Evolutionary conservation across 1,140 invertebrate species (phyloP).

Genomic region (Zaprionus davidi): DNA sequence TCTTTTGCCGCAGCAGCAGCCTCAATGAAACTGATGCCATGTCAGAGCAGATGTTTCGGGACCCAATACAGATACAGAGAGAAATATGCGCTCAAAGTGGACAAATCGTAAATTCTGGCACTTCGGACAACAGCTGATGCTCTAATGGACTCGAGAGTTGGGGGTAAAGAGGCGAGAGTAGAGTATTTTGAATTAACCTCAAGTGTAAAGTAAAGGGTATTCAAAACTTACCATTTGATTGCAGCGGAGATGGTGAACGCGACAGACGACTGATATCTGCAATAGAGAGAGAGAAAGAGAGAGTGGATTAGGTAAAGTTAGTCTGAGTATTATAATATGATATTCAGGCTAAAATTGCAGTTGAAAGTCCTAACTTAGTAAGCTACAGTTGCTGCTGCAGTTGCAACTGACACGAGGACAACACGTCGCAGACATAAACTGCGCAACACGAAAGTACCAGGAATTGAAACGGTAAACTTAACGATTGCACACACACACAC

Average conservation of each 20-base stretch:
- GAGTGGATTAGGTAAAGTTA: neutral
- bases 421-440: conserved; percentile 62
- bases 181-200: no score
- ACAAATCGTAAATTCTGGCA: conserved; percentile 79
- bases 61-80: conserved; percentile 5
- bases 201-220: neutral
- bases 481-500: conserved; percentile 28
- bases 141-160: conserved; percentile 14
- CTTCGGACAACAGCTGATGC: conserved; percentile 79
- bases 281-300: conserved; percentile 44
- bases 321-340: neutral
- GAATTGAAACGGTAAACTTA: conserved; percentile 37
- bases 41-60: conserved; percentile 70
- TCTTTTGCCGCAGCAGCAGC: neutral
- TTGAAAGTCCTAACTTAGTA: neutral
- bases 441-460: conserved; percentile 4
- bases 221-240: conserved; percentile 80
- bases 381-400: neutral
- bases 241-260: conserved; percentile 80
- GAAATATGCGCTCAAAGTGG: conserved; percentile 51
- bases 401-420: conserved; percentile 11
- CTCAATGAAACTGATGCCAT: conserved; percentile 67
- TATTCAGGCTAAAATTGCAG: neutral
- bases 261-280: conserved; percentile 83
- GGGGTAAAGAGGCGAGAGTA: neutral